These are phyloP conservation scores for Megastigmus dorsalis DNA, from an alignment of 2,888 invertebrate species.

Conservation along the genomic window DNA sequence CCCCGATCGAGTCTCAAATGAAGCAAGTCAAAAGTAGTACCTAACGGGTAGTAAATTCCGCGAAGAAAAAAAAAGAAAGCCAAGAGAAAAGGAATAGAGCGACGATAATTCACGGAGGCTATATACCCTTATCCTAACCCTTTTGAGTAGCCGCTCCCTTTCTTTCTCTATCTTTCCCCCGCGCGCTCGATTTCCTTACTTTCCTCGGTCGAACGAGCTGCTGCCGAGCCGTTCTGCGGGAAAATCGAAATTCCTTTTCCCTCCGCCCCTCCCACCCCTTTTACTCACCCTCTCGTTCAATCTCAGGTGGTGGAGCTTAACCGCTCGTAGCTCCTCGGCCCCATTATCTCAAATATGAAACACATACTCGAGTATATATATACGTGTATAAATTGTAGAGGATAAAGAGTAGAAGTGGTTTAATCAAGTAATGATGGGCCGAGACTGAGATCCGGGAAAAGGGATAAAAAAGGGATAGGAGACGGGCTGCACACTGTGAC, in stretches of 20 bases:
- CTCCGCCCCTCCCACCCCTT: not conserved
- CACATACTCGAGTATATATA: not conserved
- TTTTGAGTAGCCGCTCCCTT: slow-evolving; percentile 31
- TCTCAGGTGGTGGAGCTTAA: not conserved
- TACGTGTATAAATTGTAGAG: not conserved
- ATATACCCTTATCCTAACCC: too few relatives aligned
- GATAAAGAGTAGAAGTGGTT: slow-evolving; percentile 2
- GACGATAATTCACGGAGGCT: slow-evolving; percentile 44
- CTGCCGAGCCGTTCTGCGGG: slow-evolving; percentile 6
- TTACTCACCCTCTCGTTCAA: not conserved
- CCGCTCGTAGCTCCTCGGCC: not conserved
- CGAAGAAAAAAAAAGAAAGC: not conserved
- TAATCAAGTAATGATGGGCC: slow-evolving; percentile 42
- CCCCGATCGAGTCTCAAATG: slow-evolving; percentile 19
- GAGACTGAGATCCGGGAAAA: not conserved
- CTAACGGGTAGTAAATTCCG: too few relatives aligned
- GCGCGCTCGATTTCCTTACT: slow-evolving; percentile 19
- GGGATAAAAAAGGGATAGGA: not conserved
- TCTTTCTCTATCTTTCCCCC: not conserved
- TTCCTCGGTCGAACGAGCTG: not conserved
- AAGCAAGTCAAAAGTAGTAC: not conserved
- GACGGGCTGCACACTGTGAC: not conserved
- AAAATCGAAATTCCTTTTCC: slow-evolving; percentile 41
- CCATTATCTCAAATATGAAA: slow-evolving; percentile 36
- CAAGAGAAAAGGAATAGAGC: slow-evolving; percentile 9